Evolutionary conservation across 2,797 vertebrate species (phyloP), one percentile per base, ranked within the genome.

Genomic region (Mus minutoides): DNA sequence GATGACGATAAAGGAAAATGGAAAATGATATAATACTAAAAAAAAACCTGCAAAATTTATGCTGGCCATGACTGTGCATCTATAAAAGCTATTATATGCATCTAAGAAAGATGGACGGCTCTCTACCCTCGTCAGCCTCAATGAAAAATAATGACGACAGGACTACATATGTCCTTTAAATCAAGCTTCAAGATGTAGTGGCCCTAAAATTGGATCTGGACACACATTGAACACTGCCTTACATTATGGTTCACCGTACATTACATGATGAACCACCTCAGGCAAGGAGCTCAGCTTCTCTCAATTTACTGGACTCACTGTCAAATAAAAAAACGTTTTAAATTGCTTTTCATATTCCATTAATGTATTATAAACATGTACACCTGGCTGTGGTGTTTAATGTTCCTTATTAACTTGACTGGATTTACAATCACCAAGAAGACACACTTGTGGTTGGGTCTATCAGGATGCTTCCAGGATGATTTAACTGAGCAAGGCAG

Each of bases 1-100:
- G 87, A 84, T 83, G 88, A 76, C 71, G 58, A 60, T 43, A 89
- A 91, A 94, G 92, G 87, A 92, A 96, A 96, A 97, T 88, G 69
- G 54, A 79, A 96, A 94, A 92, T 90, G 90, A 97, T 86, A 93
- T 64, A 94, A 86, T 86, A 78, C 82, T 46, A 46, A 95, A 92
- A 94, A 95, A 94, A 95, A 94, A 86, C 92, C 90, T 31, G 71
- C 43, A 93, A 86, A 93, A 93, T 94, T 29, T 75, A 86, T 0
- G 29, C 92, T 6, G 71, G 93, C 24, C 88, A 31, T 54, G 88
- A 84, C 24, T 67, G 31, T 11, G 17, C 3, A 46, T 76, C 56
- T 75, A 37, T 69, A 83, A 90, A 96, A 91, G 92, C 21, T 52
- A 40, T 56, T 40, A 67, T 77, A 92, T 73, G 60, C 12, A 71